Conservation (phyloP, 2,888 invertebrate genomes). For the Apamea anceps region DNA sequence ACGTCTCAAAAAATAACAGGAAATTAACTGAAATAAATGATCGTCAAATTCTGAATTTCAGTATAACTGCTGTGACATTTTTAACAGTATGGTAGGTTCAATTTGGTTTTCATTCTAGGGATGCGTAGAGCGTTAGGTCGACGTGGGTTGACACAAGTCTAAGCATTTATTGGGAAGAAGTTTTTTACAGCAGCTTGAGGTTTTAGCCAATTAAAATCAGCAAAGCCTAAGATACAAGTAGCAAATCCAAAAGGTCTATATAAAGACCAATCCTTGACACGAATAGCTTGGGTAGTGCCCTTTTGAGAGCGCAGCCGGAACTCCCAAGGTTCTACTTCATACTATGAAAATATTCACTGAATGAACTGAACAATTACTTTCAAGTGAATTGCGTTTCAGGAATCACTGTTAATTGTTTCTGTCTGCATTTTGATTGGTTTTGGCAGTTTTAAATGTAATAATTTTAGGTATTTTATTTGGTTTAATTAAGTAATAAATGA, state of each 20-base stretch:
- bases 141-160: neutral
- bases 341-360: constrained; percentile 64
- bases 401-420: constrained; percentile 1
- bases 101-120: neutral
- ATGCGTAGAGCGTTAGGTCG: neutral
- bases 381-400: constrained; percentile 8
- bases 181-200: neutral
- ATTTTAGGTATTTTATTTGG: neutral
- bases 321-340: constrained; percentile 76
- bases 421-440: neutral
- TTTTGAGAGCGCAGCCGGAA: constrained; percentile 74
- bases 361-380: constrained; percentile 38
- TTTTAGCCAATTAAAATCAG: constrained; percentile 36
- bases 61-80: neutral
- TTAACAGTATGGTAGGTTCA: neutral
- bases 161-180: neutral
- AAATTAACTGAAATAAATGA: neutral
- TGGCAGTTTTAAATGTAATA: neutral
- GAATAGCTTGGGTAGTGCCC: constrained; percentile 82
- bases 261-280: constrained; percentile 84
- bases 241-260: constrained; percentile 75
- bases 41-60: neutral
- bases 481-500: neutral
- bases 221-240: constrained; percentile 50
- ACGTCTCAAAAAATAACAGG: neutral